phyloP scores from a whole-genome alignment of 2,888 invertebrate genomes.

The Stegophylla sp. region DNA sequence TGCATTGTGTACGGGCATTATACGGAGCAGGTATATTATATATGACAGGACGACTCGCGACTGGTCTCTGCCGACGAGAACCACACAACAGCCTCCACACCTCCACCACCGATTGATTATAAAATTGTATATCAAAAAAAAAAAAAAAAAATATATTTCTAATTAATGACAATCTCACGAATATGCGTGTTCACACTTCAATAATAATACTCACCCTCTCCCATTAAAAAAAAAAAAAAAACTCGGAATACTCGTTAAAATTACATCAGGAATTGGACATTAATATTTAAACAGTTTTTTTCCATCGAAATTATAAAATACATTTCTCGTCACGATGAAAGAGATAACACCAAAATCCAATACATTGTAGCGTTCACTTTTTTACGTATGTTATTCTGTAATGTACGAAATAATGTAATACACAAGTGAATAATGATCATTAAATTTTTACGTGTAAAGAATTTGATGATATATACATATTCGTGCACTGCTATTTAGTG shows the following conservation, averaged over 20 bases:
- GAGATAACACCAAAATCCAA: conserved; percentile 7
- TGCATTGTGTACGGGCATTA: not conserved
- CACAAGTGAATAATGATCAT: conserved; percentile 18
- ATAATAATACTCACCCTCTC: too few species aligned
- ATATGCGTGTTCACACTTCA: too few species aligned
- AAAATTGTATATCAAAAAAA: not conserved
- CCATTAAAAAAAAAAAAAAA: not conserved
- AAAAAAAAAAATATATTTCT: not conserved
- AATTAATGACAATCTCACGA: too few species aligned
- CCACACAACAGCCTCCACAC: too few species aligned
- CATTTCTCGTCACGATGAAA: too few species aligned
- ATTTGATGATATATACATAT: not conserved
- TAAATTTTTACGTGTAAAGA: conserved; percentile 27
- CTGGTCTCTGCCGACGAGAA: not conserved
- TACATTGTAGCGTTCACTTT: not conserved
- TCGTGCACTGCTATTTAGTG: too few species aligned
- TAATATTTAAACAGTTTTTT: too few species aligned
- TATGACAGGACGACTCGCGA: not conserved
- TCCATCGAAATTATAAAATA: too few species aligned
- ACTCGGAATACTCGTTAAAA: too few species aligned
- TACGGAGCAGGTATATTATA: not conserved
- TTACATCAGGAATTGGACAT: too few species aligned
- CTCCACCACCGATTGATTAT: not conserved
- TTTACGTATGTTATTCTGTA: conserved; percentile 5
- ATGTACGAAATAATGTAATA: conserved; percentile 3